These are phyloP conservation scores for Brachionus plicatilis DNA, from an alignment of 1,140 invertebrate species.

Conservation along the genomic window DNA sequence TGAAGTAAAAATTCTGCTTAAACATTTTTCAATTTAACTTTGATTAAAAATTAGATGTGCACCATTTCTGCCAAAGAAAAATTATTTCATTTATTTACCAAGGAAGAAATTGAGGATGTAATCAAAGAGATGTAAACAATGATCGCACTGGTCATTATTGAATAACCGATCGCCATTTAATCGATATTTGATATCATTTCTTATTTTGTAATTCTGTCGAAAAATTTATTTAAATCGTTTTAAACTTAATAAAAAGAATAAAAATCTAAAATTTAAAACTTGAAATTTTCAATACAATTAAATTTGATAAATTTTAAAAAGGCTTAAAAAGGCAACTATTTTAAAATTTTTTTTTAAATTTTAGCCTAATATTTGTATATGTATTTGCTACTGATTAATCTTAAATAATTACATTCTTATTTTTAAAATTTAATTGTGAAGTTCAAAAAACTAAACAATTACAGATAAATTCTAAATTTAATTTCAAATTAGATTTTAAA, in stretches of 20 bases:
- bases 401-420: no score
- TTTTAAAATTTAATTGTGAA: no score
- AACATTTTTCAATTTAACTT: background rate
- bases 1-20: slow-evolving; percentile 64
- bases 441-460: no score
- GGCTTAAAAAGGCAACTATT: no score
- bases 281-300: no score
- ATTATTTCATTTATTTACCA: slow-evolving; percentile 15
- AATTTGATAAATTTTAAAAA: no score
- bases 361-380: no score
- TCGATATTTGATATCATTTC: slow-evolving; percentile 14
- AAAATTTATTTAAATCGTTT: slow-evolving; percentile 23
- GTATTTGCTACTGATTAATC: no score
- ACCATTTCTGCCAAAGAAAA: background rate
- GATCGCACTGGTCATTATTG: background rate
- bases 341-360: no score
- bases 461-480: no score
- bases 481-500: no score
- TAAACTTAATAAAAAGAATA: background rate
- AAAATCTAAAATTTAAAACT: background rate
- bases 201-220: slow-evolving; percentile 10
- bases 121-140: slow-evolving; percentile 31
- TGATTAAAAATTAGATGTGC: background rate
- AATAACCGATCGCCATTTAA: slow-evolving; percentile 26
- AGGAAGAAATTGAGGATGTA: slow-evolving; percentile 40